Evolutionary conservation across 1,140 invertebrate genomes (phyloP).

Genomic region (Ceratitis capitata): DNA sequence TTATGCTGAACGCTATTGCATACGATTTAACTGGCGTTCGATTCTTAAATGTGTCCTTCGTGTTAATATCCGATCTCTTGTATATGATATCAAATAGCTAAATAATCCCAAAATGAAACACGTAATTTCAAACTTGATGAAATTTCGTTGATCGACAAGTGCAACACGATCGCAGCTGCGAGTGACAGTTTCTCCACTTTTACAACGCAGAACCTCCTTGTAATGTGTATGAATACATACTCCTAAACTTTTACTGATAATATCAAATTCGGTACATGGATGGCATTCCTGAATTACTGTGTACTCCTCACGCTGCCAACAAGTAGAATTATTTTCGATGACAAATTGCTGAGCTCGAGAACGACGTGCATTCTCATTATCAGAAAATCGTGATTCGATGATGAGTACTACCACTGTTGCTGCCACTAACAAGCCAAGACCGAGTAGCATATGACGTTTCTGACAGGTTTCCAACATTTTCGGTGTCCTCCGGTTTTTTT

Average conservation of each 20-base stretch:
- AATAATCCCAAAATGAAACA: conserved; percentile 76
- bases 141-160: conserved; percentile 79
- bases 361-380: conserved; percentile 45
- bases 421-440: conserved; percentile 70
- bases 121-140: conserved; percentile 84
- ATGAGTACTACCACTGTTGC: conserved; percentile 81
- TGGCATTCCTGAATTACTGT: conserved; percentile 79
- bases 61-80: conserved; percentile 60
- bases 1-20: conserved; percentile 51
- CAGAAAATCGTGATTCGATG: conserved; percentile 76
- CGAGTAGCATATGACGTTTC: conserved; percentile 75
- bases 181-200: conserved; percentile 75
- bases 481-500: no score
- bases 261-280: conserved; percentile 81
- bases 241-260: conserved; percentile 75
- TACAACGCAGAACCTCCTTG: conserved; percentile 77
- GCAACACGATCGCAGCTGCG: conserved; percentile 76
- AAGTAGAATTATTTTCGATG: conserved; percentile 80
- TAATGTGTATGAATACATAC: conserved; percentile 77
- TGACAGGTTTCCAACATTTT: conserved; percentile 77
- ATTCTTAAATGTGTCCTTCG: conserved; percentile 66
- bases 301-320: conserved; percentile 76
- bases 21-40: conserved; percentile 67
- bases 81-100: conserved; percentile 56
- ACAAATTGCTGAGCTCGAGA: conserved; percentile 67